Evolutionary conservation across 2,113 vertebrate species (phyloP), one percentile per base, ranked within the genome.

Genomic region (Nesoenas mayeri): DNA sequence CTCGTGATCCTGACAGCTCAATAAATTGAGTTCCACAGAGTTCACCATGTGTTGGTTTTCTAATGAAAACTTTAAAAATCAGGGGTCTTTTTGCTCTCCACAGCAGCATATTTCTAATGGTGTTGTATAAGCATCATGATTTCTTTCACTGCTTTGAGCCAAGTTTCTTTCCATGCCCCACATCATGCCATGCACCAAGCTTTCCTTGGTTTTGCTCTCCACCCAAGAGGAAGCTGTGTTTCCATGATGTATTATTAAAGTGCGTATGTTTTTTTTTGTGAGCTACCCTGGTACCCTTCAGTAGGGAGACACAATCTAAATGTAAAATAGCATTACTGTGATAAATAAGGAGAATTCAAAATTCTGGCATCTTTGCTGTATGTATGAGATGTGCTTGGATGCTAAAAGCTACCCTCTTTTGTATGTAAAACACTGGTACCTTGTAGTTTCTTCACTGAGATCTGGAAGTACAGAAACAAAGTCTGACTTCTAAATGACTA

Each of bases 191-290:
- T 5, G n/a, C 62, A 56, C 40, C 14, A 40, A 71, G 13, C 57
- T 94, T 70, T 77, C 66, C 70, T 72, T 11, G 17, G 22, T 78
- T 85, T 84, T 88, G 53, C 50, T 81, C 64, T 87, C 65, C 71
- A 64, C 31, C 28, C 40, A 62, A 60, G 70, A 94, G 79, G 57
- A 85, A 96, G 50, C 56, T 53, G 51, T 70, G 71, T 51, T 94
- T 95, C 85, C 84, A 29, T 84, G 64, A 88, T 93, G 57, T 79
- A 89, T 94, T 95, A 95, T 94, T 94, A 81, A 96, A 93, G 80
- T 11, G 53, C 5, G 2, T 12, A 32, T 38, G 77, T 4, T 54
- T 93, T 69, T 81, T 69, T 81, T 96, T 96, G 79, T 81, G 85
- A 95, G 91, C 90, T 88, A 84, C 42, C 22, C 79, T 32, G 67